Conservation (phyloP, 2,113 vertebrate genomes). For the Melanerpes aurifrons region DNA sequence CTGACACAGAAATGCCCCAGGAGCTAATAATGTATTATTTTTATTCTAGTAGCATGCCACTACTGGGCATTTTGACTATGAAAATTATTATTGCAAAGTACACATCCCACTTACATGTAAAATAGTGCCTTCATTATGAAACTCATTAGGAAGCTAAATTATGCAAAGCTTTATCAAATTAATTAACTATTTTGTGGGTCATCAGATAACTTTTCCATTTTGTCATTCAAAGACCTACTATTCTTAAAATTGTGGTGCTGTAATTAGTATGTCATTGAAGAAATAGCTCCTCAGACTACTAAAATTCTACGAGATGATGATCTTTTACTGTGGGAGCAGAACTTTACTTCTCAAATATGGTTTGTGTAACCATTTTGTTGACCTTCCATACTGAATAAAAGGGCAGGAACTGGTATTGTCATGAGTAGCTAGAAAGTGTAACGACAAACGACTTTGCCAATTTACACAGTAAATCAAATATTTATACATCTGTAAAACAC, state of each 20-base stretch:
- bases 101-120: neutral
- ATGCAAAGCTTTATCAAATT: constrained; percentile 39
- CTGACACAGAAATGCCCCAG: neutral
- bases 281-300: constrained; percentile 14
- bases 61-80: neutral
- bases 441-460: neutral
- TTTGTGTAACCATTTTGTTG: neutral
- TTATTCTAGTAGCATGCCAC: neutral
- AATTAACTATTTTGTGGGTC: constrained; percentile 50
- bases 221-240: constrained; percentile 33
- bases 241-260: constrained; percentile 20
- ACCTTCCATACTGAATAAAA: neutral
- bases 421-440: neutral
- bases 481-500: neutral
- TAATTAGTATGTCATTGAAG: constrained; percentile 17
- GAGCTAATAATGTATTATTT: neutral
- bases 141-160: constrained; percentile 42
- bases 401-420: neutral
- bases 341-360: neutral
- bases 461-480: neutral
- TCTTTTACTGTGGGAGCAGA: neutral
- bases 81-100: neutral
- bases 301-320: neutral
- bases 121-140: constrained; percentile 28
- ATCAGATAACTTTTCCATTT: constrained; percentile 39